phyloP scores from a whole-genome alignment of 1,140 invertebrate genomes.

The Drosophila carrolli region DNA sequence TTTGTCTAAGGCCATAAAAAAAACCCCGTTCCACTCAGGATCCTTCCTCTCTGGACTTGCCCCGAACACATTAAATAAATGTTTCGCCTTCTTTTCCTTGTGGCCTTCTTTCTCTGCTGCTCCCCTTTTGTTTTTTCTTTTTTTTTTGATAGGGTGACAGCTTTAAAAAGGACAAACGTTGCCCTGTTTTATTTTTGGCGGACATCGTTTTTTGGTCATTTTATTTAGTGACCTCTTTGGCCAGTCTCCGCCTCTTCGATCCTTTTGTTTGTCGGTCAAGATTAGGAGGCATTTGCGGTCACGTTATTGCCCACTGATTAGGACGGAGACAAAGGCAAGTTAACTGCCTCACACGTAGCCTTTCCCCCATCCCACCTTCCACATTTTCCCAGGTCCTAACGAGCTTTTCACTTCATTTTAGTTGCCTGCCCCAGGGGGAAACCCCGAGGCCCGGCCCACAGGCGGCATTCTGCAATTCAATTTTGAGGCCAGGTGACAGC shows the following conservation, averaged over 20 bases:
- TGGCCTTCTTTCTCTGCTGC: conserved; percentile 41
- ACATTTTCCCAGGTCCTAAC: conserved; percentile 40
- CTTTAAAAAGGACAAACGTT: conserved; percentile 76
- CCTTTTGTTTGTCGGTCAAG: conserved; percentile 70
- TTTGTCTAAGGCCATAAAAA: conserved; percentile 76
- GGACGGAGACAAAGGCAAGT: conserved; percentile 59
- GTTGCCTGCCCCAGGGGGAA: conserved; percentile 26
- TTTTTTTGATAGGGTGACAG: conserved; percentile 62
- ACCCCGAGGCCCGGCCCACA: conserved; percentile 11
- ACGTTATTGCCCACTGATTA: conserved; percentile 83
- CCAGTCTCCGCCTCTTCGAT: conserved; percentile 26
- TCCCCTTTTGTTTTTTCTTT: conserved; percentile 35
- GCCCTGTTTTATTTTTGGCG: conserved; percentile 48
- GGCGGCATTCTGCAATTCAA: conserved; percentile 56
- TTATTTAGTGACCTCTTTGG: conserved; percentile 66
- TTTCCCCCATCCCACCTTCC: conserved; percentile 4
- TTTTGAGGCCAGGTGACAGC: conserved; percentile 50
- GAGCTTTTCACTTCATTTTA: conserved; percentile 75
- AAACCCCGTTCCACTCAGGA: conserved; percentile 29
- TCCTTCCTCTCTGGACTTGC: conserved; percentile 40
- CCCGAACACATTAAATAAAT: conserved; percentile 82
- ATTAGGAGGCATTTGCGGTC: conserved; percentile 81
- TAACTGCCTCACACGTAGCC: conserved; percentile 75
- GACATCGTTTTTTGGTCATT: conserved; percentile 60
- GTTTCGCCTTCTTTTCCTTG: conserved; percentile 71